Evolutionary conservation across 2,113 vertebrate genomes (phyloP).

Genomic region (Elachura formosa): DNA sequence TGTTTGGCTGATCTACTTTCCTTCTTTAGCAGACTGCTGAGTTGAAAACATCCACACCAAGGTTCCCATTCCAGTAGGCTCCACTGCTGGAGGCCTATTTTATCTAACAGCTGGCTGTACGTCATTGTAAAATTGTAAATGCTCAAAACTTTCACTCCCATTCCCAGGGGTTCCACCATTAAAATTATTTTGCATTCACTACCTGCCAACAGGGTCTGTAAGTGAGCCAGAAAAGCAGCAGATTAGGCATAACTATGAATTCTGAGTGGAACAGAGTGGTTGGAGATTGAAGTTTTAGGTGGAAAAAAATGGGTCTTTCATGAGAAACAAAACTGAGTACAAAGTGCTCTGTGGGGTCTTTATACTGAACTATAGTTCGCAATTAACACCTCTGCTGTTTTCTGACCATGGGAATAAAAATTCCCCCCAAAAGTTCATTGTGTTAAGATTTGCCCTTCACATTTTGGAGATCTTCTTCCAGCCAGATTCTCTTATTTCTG

Average conservation of each 20-base stretch:
- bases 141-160: conserved; percentile 70
- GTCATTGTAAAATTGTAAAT: conserved; percentile 67
- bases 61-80: background rate
- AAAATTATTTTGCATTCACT: conserved; percentile 79
- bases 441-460: background rate
- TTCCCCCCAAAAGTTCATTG: conserved; percentile 51
- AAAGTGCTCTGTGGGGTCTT: conserved; percentile 58
- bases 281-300: conserved; percentile 58
- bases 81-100: background rate
- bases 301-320: conserved; percentile 19
- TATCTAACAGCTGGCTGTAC: conserved; percentile 54
- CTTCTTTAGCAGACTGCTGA: conserved; percentile 40
- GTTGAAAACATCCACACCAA: conserved; percentile 33
- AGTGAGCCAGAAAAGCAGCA: conserved; percentile 72
- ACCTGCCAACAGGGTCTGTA: conserved; percentile 74
- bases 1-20: background rate
- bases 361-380: conserved; percentile 62
- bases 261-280: conserved; percentile 65
- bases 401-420: conserved; percentile 56
- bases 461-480: conserved; percentile 40
- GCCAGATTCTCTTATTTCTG: conserved; percentile 37
- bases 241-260: conserved; percentile 79
- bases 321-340: conserved; percentile 67
- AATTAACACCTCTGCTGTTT: conserved; percentile 61
- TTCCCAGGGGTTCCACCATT: conserved; percentile 74